phyloP scores from a whole-genome alignment of 2,797 vertebrate genomes.

The Pelodytes ibericus region DNA sequence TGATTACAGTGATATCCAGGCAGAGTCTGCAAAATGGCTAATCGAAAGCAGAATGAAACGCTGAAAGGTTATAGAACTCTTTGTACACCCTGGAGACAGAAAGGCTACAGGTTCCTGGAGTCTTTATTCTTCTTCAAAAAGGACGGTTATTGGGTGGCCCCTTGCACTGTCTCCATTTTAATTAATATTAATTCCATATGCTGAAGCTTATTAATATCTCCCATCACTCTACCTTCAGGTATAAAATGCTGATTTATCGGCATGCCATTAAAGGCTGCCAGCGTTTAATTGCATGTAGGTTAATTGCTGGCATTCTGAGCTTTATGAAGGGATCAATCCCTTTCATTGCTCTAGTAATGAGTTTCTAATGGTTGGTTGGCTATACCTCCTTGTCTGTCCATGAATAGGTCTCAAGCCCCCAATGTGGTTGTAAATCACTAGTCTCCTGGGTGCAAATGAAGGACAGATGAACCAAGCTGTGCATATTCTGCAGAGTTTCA shows the following conservation, averaged over 20 bases:
- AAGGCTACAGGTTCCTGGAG: background rate
- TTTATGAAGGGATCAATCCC: constrained; percentile 76
- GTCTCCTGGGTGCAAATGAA: constrained; percentile 50
- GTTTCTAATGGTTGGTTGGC: constrained; percentile 77
- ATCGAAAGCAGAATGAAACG: background rate
- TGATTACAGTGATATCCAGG: no score
- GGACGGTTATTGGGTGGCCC: constrained; percentile 58
- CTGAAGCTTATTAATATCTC: constrained; percentile 70
- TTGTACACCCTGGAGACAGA: background rate
- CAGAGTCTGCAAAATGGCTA: background rate
- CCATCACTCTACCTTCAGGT: constrained; percentile 63
- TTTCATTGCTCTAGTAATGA: constrained; percentile 78
- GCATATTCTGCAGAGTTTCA: background rate
- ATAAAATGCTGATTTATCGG: constrained; percentile 76
- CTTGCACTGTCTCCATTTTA: constrained; percentile 59
- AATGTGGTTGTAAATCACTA: constrained; percentile 59
- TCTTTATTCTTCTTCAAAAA: constrained; percentile 55
- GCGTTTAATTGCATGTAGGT: constrained; percentile 76
- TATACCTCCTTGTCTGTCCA: constrained; percentile 61
- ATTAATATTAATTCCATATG: constrained; percentile 78
- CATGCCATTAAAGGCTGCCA: constrained; percentile 65
- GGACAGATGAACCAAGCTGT: constrained; percentile 26
- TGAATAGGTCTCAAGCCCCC: constrained; percentile 66
- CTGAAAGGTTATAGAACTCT: background rate
- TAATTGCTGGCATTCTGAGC: constrained; percentile 80